Evolutionary conservation across 2,888 invertebrate genomes (phyloP).

Genomic region (Ferrisia virgata): DNA sequence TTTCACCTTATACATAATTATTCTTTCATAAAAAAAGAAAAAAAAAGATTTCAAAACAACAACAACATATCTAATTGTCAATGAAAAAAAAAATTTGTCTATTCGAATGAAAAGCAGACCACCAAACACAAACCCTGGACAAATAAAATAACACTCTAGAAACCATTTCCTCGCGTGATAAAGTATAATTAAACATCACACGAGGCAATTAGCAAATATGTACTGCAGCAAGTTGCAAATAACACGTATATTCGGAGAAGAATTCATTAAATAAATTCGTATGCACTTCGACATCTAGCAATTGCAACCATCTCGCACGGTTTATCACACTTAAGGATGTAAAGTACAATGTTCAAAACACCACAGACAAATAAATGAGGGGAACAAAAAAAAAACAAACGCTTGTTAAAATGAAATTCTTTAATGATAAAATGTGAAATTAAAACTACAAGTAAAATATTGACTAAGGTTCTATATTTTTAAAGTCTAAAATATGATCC

Average conservation of each 20-base stretch:
- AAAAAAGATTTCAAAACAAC: background rate
- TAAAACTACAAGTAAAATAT: constrained; percentile 7
- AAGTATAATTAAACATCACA: background rate
- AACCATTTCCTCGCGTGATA: background rate
- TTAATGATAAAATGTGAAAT: constrained; percentile 13
- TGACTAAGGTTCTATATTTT: background rate
- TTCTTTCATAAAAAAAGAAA: too few species aligned
- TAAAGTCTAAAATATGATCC: constrained; percentile 22
- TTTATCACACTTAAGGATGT: background rate
- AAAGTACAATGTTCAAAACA: background rate
- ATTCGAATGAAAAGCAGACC: background rate
- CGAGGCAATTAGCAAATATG: constrained; percentile 2
- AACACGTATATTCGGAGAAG: background rate
- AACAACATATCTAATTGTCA: too few species aligned
- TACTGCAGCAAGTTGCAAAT: background rate
- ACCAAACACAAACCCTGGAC: background rate
- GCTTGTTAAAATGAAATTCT: background rate
- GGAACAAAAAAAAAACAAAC: background rate
- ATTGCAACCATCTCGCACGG: background rate
- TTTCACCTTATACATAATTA: too few species aligned
- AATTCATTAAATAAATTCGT: background rate
- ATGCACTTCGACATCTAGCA: background rate
- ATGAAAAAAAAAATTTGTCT: too few species aligned
- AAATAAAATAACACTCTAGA: background rate
- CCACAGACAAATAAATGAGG: background rate